Conservation (phyloP, 1,140 invertebrate species). For the Dendroctonus valens region DNA sequence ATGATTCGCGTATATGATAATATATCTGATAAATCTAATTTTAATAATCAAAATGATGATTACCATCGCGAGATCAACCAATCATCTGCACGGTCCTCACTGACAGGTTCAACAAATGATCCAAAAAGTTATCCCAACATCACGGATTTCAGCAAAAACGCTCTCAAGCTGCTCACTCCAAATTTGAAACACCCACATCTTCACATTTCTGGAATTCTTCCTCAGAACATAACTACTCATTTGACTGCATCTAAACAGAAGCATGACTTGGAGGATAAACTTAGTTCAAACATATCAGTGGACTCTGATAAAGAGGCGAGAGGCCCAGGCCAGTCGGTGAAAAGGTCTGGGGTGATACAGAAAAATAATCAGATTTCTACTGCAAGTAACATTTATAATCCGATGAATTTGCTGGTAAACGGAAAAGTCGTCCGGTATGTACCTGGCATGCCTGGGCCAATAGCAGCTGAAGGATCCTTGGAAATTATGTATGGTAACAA, state of each 20-base stretch:
- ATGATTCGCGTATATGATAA: constrained; percentile 44
- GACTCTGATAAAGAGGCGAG: not conserved
- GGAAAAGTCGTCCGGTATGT: constrained; percentile 64
- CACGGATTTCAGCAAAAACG: constrained; percentile 49
- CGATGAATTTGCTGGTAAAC: constrained; percentile 59
- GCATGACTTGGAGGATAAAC: not conserved
- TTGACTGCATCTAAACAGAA: not conserved
- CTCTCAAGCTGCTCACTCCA: constrained; percentile 46
- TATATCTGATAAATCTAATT: constrained; percentile 22
- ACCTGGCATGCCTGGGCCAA: constrained; percentile 80
- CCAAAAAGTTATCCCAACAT: constrained; percentile 44
- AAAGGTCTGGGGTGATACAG: constrained; percentile 4
- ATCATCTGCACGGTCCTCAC: not conserved
- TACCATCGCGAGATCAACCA: too few species aligned
- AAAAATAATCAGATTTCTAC: not conserved
- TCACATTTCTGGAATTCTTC: constrained; percentile 27
- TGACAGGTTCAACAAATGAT: not conserved
- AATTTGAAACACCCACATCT: constrained; percentile 48
- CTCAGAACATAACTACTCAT: not conserved
- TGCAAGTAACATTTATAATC: constrained; percentile 60
- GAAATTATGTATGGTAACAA: constrained; percentile 34
- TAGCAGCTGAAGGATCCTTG: constrained; percentile 40
- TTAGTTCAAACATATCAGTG: constrained; percentile 3
- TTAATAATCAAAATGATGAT: constrained; percentile 1
- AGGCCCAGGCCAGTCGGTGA: not conserved